A percentile compares a stretch with the other conserved stretches of the same genome.
Evolutionary conservation across 2,113 vertebrate genomes (phyloP).

Genomic region (Lasiurus borealis): DNA sequence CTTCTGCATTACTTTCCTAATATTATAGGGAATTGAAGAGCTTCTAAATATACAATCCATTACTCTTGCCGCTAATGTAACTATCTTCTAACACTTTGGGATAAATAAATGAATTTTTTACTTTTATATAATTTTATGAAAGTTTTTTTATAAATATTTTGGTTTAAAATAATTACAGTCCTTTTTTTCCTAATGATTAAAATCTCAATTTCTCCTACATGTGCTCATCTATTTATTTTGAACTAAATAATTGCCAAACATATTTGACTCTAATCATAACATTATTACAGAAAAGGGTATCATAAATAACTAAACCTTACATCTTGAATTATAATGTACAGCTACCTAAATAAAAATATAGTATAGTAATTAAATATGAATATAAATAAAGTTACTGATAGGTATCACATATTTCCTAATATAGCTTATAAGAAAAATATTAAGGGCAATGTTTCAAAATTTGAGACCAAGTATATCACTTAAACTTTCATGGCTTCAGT

Average conservation of each 20-base stretch:
- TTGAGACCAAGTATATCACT: background rate
- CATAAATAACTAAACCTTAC: background rate
- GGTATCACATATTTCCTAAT: background rate
- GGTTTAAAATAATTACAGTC: background rate
- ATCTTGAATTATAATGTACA: background rate
- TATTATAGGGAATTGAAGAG: background rate
- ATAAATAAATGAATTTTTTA: background rate
- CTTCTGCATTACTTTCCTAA: background rate
- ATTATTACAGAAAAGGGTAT: background rate
- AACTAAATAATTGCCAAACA: background rate
- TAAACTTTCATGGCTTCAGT: background rate
- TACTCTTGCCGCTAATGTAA: background rate
- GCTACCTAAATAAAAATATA: background rate
- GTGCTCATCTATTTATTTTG: background rate
- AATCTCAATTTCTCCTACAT: background rate
- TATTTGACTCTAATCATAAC: background rate
- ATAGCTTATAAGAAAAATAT: background rate
- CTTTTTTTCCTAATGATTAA: background rate
- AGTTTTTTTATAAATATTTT: background rate
- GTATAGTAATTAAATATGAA: background rate
- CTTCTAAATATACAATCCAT: background rate
- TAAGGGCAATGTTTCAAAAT: background rate
- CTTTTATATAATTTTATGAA: slow-evolving; percentile 6
- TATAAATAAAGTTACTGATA: background rate
- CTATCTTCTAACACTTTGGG: background rate